Conservation (phyloP, 2,113 vertebrate genomes). For the Zosterops borbonicus region DNA sequence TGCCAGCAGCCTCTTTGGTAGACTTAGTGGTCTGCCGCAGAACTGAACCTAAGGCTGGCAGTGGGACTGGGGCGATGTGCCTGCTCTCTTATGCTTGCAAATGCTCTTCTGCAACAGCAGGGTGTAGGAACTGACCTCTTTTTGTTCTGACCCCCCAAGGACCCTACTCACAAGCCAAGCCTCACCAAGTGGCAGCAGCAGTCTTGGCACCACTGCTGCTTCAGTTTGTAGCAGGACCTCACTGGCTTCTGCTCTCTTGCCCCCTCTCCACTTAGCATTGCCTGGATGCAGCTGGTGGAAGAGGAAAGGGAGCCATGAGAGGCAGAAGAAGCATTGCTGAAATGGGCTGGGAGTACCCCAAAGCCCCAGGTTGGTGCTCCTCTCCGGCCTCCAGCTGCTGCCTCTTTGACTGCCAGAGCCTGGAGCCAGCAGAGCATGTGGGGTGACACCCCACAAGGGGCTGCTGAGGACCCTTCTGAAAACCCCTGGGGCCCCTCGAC, state of each 20-base stretch:
- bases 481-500: accelerated
- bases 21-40: not conserved
- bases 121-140: accelerated
- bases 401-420: not conserved
- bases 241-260: not conserved
- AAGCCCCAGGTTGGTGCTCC: not conserved
- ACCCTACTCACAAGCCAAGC: accelerated
- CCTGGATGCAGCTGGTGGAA: not conserved
- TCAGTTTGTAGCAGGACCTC: not conserved
- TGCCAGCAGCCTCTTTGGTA: not conserved
- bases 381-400: not conserved
- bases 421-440: accelerated
- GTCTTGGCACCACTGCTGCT: accelerated
- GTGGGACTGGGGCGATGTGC: accelerated
- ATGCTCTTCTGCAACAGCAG: not conserved
- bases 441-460: not conserved
- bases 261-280: accelerated
- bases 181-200: accelerated
- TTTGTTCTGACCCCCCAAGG: accelerated
- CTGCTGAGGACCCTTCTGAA: not conserved
- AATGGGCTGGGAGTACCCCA: not conserved
- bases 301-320: accelerated
- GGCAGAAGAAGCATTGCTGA: not conserved
- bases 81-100: not conserved
- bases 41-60: not conserved